Evolutionary conservation across 2,888 invertebrate species (phyloP), one percentile per base, ranked within the genome.

Genomic region (Agonopterix heracliana): DNA sequence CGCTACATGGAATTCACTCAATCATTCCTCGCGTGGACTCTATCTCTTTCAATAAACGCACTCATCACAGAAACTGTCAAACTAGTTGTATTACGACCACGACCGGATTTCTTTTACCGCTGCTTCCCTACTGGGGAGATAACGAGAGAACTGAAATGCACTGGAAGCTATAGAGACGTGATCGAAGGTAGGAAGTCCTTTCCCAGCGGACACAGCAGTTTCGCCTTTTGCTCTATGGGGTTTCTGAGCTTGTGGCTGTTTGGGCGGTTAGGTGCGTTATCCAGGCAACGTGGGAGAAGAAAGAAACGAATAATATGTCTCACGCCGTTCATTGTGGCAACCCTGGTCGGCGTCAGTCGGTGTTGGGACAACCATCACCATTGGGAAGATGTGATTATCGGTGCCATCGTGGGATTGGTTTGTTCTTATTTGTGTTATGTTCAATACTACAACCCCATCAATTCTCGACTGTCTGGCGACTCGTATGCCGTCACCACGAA

Each of bases 321-420:
- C 5, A 46, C 88, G n/a, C 95, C 95, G 0, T 61, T 95, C 1
- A 51, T 93, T 7, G 59, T 90, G 41, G 94, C 96, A 1, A 63
- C 72, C 4, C 55, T 83, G 41, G 90, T 96, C 45, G 94, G 94
- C 0, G 75, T 94, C 2, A 95, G 94, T 66, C 90, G 96, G 46
- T 93, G 93, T 12, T 93, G 93, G 62, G 96, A 96, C 77, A 96
- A 96, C 74, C 96, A 96, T 75, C 96, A 96, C 78, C 96, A 96
- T 69, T 95, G 94, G 93, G 93, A 95, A 88, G 96, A 96, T 84
- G 92, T 96, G 0, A 61, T 91, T 1, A 90, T 90, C 34, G 96
- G 96, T 1, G 90, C 92, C 13, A 1, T 92, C 0, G 77, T 96
- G 50, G 96, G 96, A 9, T 71, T 91, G 11, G 49, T 78, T 0